phyloP scores from a whole-genome alignment of 2,797 vertebrate genomes.

The Amphiprion clarkii region DNA sequence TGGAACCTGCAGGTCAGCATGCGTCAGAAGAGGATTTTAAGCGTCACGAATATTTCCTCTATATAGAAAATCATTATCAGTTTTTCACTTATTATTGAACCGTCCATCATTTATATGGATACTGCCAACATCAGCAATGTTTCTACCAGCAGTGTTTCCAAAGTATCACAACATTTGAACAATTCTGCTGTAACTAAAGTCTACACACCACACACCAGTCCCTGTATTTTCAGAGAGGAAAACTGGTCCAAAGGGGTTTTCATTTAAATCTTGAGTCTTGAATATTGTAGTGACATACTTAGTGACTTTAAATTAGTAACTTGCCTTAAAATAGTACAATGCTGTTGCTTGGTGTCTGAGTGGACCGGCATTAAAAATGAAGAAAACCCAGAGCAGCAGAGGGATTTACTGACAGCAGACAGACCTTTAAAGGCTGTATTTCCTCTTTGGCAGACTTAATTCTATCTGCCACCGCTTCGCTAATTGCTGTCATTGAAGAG shows the following conservation, averaged over 20 bases:
- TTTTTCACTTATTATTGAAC: background rate
- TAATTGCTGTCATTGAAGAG: constrained; percentile 57
- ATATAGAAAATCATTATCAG: background rate
- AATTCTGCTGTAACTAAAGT: background rate
- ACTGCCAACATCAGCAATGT: background rate
- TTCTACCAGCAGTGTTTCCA: constrained; percentile 6
- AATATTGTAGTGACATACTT: constrained; percentile 46
- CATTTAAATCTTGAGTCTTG: constrained; percentile 42
- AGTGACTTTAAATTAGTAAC: constrained; percentile 50
- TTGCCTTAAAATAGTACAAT: constrained; percentile 47
- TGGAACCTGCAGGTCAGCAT: background rate
- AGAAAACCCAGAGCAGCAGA: constrained; percentile 39
- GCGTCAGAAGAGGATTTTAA: background rate
- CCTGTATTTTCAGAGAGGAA: constrained; percentile 32
- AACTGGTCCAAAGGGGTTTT: constrained; percentile 34
- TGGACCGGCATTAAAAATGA: constrained; percentile 44
- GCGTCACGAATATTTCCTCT: background rate
- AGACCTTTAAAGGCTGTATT: constrained; percentile 46
- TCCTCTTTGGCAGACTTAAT: constrained; percentile 45
- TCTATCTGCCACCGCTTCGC: constrained; percentile 37
- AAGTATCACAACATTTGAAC: constrained; percentile 2
- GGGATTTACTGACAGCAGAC: constrained; percentile 58
- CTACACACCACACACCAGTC: constrained; percentile 22
- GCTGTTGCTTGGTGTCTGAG: constrained; percentile 26
- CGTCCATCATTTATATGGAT: background rate